Evolutionary conservation across 2,797 vertebrate species (phyloP), one percentile per base, ranked within the genome.

Genomic region (Karalla daura): DNA sequence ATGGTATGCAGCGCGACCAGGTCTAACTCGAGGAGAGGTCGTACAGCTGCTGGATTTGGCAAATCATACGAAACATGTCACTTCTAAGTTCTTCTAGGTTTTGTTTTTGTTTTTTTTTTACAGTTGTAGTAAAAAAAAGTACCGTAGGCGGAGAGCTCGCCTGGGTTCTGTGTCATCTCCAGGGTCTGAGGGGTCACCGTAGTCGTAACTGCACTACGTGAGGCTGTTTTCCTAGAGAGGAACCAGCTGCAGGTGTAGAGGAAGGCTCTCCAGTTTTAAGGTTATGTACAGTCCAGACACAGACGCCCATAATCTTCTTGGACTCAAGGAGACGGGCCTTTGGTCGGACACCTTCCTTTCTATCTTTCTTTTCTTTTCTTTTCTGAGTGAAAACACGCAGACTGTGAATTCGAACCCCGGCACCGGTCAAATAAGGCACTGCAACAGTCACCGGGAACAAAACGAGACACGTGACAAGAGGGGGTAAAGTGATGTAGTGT

Each of bases 341-440:
- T 86, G 80, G 83, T 89, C 81, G 73, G 55, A 65, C 58, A 59
- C 71, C 18, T 74, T 84, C n/a, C n/a, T n/a, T n/a, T n/a, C n/a
- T n/a, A n/a, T n/a, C n/a, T n/a, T n/a, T n/a, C n/a, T n/a, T n/a
- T n/a, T n/a, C n/a, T n/a, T n/a, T n/a, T 30, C 10, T 36, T 36
- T 36, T 36, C 58, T 74, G 27, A 24, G 5, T 18, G 33, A 62
- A 73, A 81, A 75, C 61, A 45, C 66, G 56, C 59, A 61, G 49
- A 80, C 50, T 60, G 54, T 58, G 60, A 81, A n/a, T n/a, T n/a
- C n/a, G 61, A 63, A 78, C 67, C 4, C 33, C 70, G 63, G 45
- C 58, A 64, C 46, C 28, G 36, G 61, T 55, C 53, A 84, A 81
- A 84, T 91, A 92, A 92, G 91, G 89, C 91, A 92, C 91, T 86